These are phyloP conservation scores for Micrasema minimum DNA, from an alignment of 1,140 invertebrate genomes.

Conservation along the genomic window DNA sequence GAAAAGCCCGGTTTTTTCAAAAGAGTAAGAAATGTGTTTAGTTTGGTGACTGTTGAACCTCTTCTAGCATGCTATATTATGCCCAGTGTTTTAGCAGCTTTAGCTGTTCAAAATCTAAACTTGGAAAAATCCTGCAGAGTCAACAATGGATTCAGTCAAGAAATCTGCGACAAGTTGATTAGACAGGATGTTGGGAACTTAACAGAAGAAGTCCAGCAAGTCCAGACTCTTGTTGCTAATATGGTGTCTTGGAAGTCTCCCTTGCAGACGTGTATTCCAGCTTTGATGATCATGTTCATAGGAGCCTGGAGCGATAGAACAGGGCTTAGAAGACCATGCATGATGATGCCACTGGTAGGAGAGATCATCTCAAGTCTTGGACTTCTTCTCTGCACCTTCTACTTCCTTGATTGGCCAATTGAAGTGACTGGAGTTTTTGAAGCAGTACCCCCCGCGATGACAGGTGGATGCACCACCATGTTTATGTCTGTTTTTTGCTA, in stretches of 20 bases:
- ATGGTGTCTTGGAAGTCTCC: conserved; percentile 69
- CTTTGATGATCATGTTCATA: conserved; percentile 69
- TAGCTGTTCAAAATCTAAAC: conserved; percentile 70
- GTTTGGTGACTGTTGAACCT: conserved; percentile 67
- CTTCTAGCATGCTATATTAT: conserved; percentile 67
- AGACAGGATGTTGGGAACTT: conserved; percentile 59
- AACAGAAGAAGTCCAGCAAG: conserved; percentile 63
- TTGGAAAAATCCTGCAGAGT: conserved; percentile 72
- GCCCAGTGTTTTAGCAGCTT: conserved; percentile 64
- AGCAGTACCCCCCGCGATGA: conserved; percentile 67
- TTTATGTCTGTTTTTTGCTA: conserved; percentile 70
- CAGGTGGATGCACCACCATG: conserved; percentile 67
- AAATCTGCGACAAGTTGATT: conserved; percentile 67
- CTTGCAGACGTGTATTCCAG: conserved; percentile 68
- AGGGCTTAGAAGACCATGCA: conserved; percentile 69
- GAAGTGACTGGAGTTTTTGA: conserved; percentile 68
- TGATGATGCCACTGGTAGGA: conserved; percentile 67
- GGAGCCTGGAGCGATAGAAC: conserved; percentile 72
- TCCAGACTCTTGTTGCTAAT: conserved; percentile 66
- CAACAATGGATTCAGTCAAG: conserved; percentile 63
- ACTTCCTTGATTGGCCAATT: conserved; percentile 65
- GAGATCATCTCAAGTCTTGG: conserved; percentile 63
- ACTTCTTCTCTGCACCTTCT: conserved; percentile 66
- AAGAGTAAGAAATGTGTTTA: neutral
- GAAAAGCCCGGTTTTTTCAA: neutral